Base-by-base conservation (phyloP, 1,140 invertebrate species). In the Nilaparvata lugens region DNA sequence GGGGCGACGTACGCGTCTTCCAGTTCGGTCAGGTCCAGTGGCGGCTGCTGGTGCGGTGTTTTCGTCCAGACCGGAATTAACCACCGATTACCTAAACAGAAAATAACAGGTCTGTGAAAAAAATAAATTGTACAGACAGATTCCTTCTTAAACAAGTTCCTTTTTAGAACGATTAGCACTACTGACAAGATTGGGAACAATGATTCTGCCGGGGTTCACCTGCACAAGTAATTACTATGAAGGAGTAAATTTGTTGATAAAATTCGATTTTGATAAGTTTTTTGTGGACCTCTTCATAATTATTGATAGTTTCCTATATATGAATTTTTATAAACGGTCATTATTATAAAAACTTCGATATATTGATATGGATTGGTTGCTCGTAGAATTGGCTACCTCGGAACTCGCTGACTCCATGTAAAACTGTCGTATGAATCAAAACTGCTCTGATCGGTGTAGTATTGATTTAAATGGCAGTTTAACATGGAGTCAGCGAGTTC, bases 11-110 rank as follows among this genome's bases (percentile, higher is more conserved):
- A 2, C 65, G 69, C 53, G 63, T 63, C 65, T 52, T 68, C 82
- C 0, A 91, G 70, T 72, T 91, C 88, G 0, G 83, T 83, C 18
- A 87, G 80, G 72, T 91, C 89, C 16, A 93, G 70, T 6, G 90
- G 84, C n/a, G 88, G 87, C 70, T 89, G 88, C 60, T 88, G 85
- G 65, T 89, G 83, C 0, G 90, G 89, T 14, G 88, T 87, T 40
- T 85, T 79, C 13, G 88, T 86, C 87, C 87, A 93, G 68, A 92
- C 76, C 7, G 89, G 86, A 11, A 88, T 80, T 58, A 91, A 76
- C 85, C 86, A 91, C 66, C 88, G 85, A 74, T 91, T 91, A 35
- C 87, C 88, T 88, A 66, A 45, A 75, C 74, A 56, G 31, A 14
- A 40, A 55, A 24, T 61, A 45, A 23, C 16, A 55, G n/a, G 3